These are phyloP conservation scores for Zaprionus africanus DNA, from an alignment of 1,140 invertebrate species.

Conservation along the genomic window DNA sequence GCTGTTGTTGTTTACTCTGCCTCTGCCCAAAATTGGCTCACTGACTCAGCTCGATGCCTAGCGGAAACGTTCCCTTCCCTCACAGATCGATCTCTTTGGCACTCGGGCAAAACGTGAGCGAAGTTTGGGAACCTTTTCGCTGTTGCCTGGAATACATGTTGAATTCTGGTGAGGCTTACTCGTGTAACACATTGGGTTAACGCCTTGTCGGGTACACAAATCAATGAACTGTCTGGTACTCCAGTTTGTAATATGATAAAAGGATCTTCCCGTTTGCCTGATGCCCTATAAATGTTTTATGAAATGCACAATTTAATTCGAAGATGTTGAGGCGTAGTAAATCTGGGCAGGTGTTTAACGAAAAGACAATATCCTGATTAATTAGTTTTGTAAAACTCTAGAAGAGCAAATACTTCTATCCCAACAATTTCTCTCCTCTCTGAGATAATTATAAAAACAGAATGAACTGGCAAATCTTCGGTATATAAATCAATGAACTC, in stretches of 20 bases:
- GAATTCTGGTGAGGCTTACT: not conserved
- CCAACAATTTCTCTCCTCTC: too few species aligned
- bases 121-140: not conserved
- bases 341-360: too few species aligned
- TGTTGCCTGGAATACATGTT: not conserved
- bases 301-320: too few species aligned
- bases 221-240: not conserved
- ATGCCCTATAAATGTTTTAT: not conserved
- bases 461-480: too few species aligned
- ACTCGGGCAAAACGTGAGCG: not conserved
- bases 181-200: not conserved
- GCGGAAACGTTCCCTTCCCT: not conserved
- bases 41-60: not conserved
- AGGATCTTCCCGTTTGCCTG: not conserved
- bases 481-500: too few species aligned
- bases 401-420: too few species aligned
- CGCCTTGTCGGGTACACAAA: not conserved
- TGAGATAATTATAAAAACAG: too few species aligned
- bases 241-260: not conserved
- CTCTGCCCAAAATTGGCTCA: not conserved
- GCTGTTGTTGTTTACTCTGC: slow-evolving; percentile 10
- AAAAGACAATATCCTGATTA: too few species aligned
- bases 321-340: too few species aligned
- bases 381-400: too few species aligned
- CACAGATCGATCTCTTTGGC: not conserved